Conservation (phyloP, 2,113 vertebrate species). For the Gavia stellata region DNA sequence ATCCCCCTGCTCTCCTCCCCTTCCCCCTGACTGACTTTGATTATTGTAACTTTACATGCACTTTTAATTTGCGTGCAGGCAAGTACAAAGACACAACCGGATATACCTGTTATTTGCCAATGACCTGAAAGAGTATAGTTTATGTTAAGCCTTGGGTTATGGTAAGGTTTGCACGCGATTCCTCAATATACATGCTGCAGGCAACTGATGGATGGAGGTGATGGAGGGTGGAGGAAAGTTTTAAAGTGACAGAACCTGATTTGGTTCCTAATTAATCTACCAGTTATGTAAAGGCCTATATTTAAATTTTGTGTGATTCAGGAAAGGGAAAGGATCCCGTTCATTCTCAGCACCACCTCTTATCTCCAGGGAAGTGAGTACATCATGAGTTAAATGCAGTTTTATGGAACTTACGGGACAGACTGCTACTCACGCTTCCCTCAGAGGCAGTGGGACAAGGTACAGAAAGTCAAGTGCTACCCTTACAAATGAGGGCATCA, state of each 20-base stretch:
- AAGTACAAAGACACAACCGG: conserved; percentile 77
- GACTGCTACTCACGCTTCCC: not conserved
- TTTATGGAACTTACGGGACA: not conserved
- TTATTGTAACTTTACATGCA: conserved; percentile 69
- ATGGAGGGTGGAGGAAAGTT: conserved; percentile 59
- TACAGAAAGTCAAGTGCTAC: not conserved
- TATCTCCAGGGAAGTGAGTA: not conserved
- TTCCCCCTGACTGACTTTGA: conserved; percentile 63
- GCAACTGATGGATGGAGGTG: conserved; percentile 65
- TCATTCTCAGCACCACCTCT: not conserved
- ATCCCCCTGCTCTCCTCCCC: conserved; percentile 56
- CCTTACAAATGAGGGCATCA: not conserved
- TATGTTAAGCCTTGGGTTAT: conserved; percentile 80
- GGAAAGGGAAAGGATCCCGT: not conserved
- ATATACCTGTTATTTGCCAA: conserved; percentile 86
- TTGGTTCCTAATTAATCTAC: conserved; percentile 58
- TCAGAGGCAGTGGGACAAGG: not conserved
- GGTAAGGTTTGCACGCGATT: conserved; percentile 80
- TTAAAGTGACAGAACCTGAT: conserved; percentile 70
- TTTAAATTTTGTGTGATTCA: conserved; percentile 5
- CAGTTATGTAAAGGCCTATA: conserved; percentile 30
- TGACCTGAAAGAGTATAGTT: conserved; percentile 76
- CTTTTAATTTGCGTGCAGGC: conserved; percentile 77
- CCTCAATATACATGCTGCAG: conserved; percentile 66
- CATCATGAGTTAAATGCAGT: not conserved